Evolutionary conservation across 2,888 invertebrate genomes (phyloP), one percentile per base, ranked within the genome.

Genomic region (Acholoe squamosa): DNA sequence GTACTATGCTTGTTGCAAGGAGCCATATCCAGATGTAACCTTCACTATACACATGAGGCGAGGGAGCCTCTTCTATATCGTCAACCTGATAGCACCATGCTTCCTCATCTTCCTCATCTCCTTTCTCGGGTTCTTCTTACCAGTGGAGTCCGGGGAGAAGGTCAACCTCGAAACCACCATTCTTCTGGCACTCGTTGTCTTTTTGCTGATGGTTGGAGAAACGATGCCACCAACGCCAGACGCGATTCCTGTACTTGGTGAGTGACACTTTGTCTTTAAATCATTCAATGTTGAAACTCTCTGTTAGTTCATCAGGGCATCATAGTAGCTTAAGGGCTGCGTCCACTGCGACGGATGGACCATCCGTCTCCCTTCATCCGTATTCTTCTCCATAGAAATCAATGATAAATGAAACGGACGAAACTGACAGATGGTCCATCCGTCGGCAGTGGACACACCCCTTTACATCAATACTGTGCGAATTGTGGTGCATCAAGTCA

Each of bases 1-100:
- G 90, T 89, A 91, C 28, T 94, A 94, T 88, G 94, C 93, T 61
- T 94, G 94, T 91, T 94, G 94, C 89, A 84, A 89, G 34, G 93
- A 94, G 89, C 93, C 93, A 0, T 94, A 93, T 76, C 94, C 94
- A 3, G 94, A 94, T 89, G 93, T 94, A 16, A 94, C 94, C n/a
- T 93, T 94, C 90, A 93, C 94, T 22, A 94, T 94, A 31, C 91
- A 93, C 90, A 93, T 94, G 94, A 89, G 91, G 14, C 56, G 94
- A 34, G 92, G 94, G n/a, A 92, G 92, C 34, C 92, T 94, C 80
- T 94, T 94, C 91, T 94, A 94, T 92, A 92, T 94, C 77, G 90
- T 94, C 90, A 93, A 94, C 89, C 92, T 94, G 31, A 94, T 94
- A 43, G 92, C 92, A 51, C 94, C 94, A 0, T 94, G 94, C 90